A percentile compares a stretch with the other conserved stretches of the same genome.
phyloP scores from a whole-genome alignment of 2,113 vertebrate genomes.

The Casuarius casuarius region DNA sequence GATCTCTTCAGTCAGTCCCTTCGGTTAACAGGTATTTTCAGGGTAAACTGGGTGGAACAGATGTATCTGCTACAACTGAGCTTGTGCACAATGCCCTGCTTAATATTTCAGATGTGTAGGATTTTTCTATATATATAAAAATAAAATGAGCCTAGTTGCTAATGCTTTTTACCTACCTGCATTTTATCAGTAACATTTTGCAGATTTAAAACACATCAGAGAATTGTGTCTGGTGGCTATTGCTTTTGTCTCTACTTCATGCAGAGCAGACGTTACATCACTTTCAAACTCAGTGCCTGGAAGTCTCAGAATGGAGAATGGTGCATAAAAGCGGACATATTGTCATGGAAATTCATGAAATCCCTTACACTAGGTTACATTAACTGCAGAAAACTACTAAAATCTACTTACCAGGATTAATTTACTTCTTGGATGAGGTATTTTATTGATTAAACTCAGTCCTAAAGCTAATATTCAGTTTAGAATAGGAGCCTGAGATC shows the following conservation, averaged over 20 bases:
- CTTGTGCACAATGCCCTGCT: neutral
- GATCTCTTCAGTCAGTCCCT: neutral
- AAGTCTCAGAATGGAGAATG: neutral
- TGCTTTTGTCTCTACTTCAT: neutral
- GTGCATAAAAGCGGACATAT: neutral
- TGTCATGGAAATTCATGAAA: neutral
- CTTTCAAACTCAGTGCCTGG: neutral
- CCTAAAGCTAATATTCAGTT: neutral
- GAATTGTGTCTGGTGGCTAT: neutral
- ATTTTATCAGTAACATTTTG: neutral
- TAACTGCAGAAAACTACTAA: neutral
- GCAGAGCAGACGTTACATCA: neutral
- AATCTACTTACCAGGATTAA: slow-evolving; percentile 12
- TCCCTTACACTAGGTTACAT: neutral
- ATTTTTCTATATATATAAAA: accelerated
- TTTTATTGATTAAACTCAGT: neutral
- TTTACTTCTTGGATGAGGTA: neutral
- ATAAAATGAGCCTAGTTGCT: neutral
- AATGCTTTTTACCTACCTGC: neutral
- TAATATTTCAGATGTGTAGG: neutral
- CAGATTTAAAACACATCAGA: neutral
- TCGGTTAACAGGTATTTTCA: neutral
- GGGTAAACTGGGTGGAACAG: neutral
- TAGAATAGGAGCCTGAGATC: neutral
- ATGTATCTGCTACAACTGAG: neutral